Evolutionary conservation across 2,797 vertebrate species (phyloP), one percentile per base, ranked within the genome.

Genomic region (Hydrocynus forskahlii): DNA sequence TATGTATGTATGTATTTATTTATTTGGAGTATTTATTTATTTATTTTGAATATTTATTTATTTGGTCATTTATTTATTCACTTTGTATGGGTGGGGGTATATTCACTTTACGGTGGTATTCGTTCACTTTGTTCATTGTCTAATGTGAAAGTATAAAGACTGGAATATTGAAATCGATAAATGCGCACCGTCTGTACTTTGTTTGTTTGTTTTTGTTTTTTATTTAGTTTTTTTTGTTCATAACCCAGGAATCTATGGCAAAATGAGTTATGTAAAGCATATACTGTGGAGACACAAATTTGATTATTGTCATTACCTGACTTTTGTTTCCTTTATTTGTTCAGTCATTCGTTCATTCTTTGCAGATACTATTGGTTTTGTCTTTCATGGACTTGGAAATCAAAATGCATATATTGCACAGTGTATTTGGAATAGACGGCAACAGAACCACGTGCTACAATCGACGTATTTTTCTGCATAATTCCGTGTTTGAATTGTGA

Each of bases 241-340:
- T 63, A 54, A 40, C 38, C 23, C 52, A 17, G 23, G 2, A 35
- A 54, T 63, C 76, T 74, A 62, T 81, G 83, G 59, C 67, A 78
- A 78, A 82, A 82, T 4, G 62, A 74, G 74, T 67, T 57, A 50
- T 74, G 60, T 67, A 50, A 52, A 68, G 17, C 67, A 35, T 64
- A 48, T 66, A 81, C 23, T 13, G 8, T 60, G 23, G 19, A 76
- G 35, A 70, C 21, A 7, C 60, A 76, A 62, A 70, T 80, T 38
- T 75, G 52, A 75, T 68, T 38, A 17, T 40, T 66, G 25, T 68
- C 16, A 21, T 25, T 25, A 4, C 6, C 4, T 0, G 43, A 45
- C 43, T 52, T 52, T 52, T 43, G 8, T 43, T 25, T 23, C 25
- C 0, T 29, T 4, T 50, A n/a, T 70, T 72, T 55, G 2, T 35